Evolutionary conservation across 2,113 vertebrate species (phyloP), one percentile per base, ranked within the genome.

Genomic region (Pluvianellus socialis): DNA sequence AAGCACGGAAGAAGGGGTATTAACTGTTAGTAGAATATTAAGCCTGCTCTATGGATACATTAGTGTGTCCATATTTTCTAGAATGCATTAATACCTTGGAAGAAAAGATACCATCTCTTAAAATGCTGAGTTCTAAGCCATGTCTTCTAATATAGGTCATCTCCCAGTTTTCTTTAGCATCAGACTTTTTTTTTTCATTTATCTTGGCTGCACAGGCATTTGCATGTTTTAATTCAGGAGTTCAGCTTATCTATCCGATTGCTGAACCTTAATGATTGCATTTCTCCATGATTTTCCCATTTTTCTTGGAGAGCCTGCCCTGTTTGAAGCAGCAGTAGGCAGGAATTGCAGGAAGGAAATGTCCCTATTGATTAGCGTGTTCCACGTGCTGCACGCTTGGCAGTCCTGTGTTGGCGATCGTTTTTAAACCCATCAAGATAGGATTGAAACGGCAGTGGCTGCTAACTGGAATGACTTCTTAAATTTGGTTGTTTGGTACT

Each of bases 321-420:
- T 26, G 10, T 74, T 67, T 49, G 50, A 67, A 71, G 47, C 33
- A 74, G 86, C 30, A 83, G 35, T 24, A 45, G 58, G 40, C 58
- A 67, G 59, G 53, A 90, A 28, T 45, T 68, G 28, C 2, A 2
- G 14, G 55, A 80, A 58, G 44, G 49, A 85, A 58, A 33, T 47
- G 7, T 88, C 66, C 33, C 20, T 38, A 0, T 27, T 7, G 32
- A 47, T 66, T 7, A 58, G 5, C 0, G 0, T 16, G 17, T 81
- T 88, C 13, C 12, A 26, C 0, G 0, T 61, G 3, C 44, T 59
- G 0, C 5, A 1, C 15, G 0, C 24, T 44, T 7, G 12, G 20
- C 63, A 35, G 13, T 71, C 52, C 22, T 38, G 13, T 56, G 27
- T 12, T 84, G 38, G 47, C 30, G 27, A 2, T 76, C 0, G 4